Evolutionary conservation across 2,888 invertebrate species (phyloP).

Genomic region (Rhagonycha lutea): DNA sequence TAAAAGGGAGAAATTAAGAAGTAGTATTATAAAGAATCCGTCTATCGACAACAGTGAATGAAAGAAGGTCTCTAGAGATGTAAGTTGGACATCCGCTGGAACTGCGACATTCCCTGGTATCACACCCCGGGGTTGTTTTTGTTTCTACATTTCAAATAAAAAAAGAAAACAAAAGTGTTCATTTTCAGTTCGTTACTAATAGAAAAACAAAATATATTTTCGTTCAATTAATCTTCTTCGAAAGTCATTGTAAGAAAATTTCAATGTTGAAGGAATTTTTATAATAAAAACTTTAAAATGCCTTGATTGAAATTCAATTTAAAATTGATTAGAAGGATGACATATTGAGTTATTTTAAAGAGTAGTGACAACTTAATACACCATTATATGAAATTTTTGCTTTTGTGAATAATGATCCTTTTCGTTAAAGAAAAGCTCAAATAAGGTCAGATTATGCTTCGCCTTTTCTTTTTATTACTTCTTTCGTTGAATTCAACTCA

Average conservation of each 20-base stretch:
- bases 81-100: slow-evolving; percentile 26
- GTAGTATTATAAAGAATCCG: slow-evolving; percentile 24
- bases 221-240: slow-evolving; percentile 39
- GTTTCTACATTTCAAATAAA: slow-evolving; percentile 32
- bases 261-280: slow-evolving; percentile 27
- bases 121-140: slow-evolving; percentile 39
- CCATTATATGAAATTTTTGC: slow-evolving; percentile 42
- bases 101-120: slow-evolving; percentile 32
- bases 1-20: slow-evolving; percentile 16
- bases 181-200: slow-evolving; percentile 28
- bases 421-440: slow-evolving; percentile 31
- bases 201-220: slow-evolving; percentile 40
- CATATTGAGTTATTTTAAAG: slow-evolving; percentile 35
- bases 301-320: slow-evolving; percentile 37
- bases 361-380: slow-evolving; percentile 34
- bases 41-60: slow-evolving; percentile 26
- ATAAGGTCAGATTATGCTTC: slow-evolving; percentile 31
- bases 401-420: slow-evolving; percentile 40
- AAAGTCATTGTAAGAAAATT: slow-evolving; percentile 35
- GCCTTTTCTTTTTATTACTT: slow-evolving; percentile 23
- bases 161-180: slow-evolving; percentile 37
- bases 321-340: slow-evolving; percentile 32
- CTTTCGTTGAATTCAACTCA: slow-evolving; percentile 33
- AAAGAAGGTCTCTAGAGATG: slow-evolving; percentile 28
- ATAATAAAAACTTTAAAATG: slow-evolving; percentile 23